These are phyloP conservation scores for Hesperophylax magnus DNA, from an alignment of 1,140 invertebrate species.

Conservation along the genomic window DNA sequence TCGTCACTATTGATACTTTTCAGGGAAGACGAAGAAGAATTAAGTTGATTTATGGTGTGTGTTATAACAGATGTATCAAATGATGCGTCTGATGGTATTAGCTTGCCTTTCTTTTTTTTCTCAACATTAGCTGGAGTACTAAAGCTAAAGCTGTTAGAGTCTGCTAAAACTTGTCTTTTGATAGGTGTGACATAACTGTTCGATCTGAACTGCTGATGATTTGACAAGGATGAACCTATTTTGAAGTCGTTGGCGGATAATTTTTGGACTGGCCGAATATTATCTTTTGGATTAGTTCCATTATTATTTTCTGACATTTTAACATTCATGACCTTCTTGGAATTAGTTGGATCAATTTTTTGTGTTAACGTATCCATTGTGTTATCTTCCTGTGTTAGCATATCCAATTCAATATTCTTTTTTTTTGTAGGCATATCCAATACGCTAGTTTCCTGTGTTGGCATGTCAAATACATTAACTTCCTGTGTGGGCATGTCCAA, in stretches of 20 bases:
- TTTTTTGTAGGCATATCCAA: neutral
- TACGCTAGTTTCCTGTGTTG: neutral
- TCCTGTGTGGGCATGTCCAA: neutral
- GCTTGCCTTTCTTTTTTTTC: constrained; percentile 5
- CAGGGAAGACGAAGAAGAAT: constrained; percentile 9
- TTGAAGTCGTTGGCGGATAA: neutral
- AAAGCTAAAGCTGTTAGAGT: constrained; percentile 27
- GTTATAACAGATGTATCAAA: constrained; percentile 11
- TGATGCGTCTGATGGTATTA: neutral
- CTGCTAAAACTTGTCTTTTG: constrained; percentile 19
- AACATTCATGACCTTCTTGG: neutral
- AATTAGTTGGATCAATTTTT: neutral
- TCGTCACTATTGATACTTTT: constrained; percentile 63
- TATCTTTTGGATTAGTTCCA: neutral
- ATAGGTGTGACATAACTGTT: constrained; percentile 11
- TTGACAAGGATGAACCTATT: neutral
- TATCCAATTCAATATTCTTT: neutral
- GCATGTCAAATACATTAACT: neutral
- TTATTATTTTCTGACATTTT: neutral
- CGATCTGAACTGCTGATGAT: neutral
- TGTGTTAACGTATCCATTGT: neutral
- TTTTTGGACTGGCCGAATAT: constrained; percentile 2
- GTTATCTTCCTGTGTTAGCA: neutral
- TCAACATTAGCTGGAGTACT: constrained; percentile 31
- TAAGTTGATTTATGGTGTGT: constrained; percentile 7